Evolutionary conservation across 1,140 invertebrate species (phyloP).

Genomic region (Pogonomyrmex barbatus): DNA sequence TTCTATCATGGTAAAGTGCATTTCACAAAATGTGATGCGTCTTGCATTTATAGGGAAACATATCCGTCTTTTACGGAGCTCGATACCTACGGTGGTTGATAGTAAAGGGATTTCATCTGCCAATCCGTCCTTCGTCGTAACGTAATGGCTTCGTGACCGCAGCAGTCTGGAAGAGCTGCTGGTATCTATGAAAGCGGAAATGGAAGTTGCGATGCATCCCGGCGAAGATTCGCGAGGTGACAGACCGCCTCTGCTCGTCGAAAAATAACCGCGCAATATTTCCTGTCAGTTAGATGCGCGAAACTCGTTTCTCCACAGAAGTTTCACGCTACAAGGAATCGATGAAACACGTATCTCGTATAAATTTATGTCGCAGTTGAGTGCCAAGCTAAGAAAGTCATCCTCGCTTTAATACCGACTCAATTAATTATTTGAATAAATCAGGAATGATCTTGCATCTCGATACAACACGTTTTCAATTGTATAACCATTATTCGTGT

Average conservation of each 20-base stretch:
- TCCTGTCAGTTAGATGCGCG: constrained; percentile 13
- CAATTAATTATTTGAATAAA: constrained; percentile 33
- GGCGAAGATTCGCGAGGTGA: constrained; percentile 19
- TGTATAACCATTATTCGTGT: background rate
- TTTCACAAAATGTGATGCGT: constrained; percentile 9
- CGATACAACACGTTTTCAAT: background rate
- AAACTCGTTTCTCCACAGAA: background rate
- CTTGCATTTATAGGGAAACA: background rate
- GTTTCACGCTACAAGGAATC: background rate
- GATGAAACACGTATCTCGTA: background rate
- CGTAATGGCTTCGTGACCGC: constrained; percentile 19
- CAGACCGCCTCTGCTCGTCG: constrained; percentile 1
- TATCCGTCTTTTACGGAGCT: background rate
- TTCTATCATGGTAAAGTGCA: background rate
- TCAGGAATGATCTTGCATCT: background rate
- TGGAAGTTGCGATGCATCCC: constrained; percentile 35
- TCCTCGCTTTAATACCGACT: background rate
- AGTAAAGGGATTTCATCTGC: constrained; percentile 38
- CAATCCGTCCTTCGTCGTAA: constrained; percentile 24
- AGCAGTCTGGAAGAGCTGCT: background rate
- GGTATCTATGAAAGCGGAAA: constrained; percentile 40
- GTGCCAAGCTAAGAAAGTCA: background rate
- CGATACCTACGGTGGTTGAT: background rate
- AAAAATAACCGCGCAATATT: constrained; percentile 49
- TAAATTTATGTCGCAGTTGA: constrained; percentile 37